Evolutionary conservation across 2,888 invertebrate species (phyloP), one percentile per base, ranked within the genome.

Genomic region (Conistra vaccinii): DNA sequence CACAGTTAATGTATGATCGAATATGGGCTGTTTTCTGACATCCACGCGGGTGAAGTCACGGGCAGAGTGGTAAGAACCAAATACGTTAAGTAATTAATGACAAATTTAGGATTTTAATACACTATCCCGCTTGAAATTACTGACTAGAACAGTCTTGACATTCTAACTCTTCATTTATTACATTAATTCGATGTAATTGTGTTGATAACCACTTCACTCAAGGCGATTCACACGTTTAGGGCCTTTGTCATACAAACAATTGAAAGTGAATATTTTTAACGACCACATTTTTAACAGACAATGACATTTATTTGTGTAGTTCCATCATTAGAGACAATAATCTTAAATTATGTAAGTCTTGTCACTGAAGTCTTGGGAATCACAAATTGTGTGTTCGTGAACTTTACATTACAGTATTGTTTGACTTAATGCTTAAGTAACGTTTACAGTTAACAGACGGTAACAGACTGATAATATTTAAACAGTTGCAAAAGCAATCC

Each of bases 161-260:
- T 86, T 85, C 78, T 72, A 83, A 79, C 71, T 77, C 69, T 76
- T 72, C 75, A 77, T 82, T 85, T 77, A 77, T 78, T 78, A 78
- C 78, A 87, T 77, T 85, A 83, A 82, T 86, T 80, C 73, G 71
- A 84, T 83, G 80, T 83, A 80, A 85, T 85, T 88, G 78, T 80
- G 73, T 77, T 73, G 87, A 87, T 85, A 85, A 81, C 74, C 66
- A 68, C 87, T 85, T 73, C 87, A 87, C 89, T 89, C 89, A 90
- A 93, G 92, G 92, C 87, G 88, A 90, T 92, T 92, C 91, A 91
- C 94, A 93, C 92, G 89, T 91, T 91, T 89, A 89, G 80, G 81
- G 85, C 89, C 87, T 91, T 91, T 90, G 91, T 91, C 81, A 85
- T 81, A 83, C 61, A 73, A 88, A 91, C 91, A 91, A 90, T 91